A percentile compares a stretch with the other conserved stretches of the same genome.
phyloP scores from a whole-genome alignment of 2,113 vertebrate genomes.

The Phoxinus phoxinus region DNA sequence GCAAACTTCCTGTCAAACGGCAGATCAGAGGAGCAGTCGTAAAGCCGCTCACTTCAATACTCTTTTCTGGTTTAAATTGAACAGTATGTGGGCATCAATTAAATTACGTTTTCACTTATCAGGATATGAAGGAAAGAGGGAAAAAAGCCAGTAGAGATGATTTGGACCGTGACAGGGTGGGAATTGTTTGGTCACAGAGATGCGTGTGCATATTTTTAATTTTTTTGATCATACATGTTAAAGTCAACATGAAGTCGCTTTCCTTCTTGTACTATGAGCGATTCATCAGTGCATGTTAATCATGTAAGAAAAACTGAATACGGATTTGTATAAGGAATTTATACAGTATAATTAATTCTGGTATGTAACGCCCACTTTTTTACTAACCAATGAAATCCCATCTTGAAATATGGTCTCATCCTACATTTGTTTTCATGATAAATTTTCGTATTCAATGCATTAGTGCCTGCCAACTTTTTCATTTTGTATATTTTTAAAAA shows the following conservation, averaged over 20 bases:
- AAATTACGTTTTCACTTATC: slow-evolving; percentile 27
- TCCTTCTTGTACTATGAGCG: not conserved
- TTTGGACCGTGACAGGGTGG: not conserved
- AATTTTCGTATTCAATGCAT: not conserved
- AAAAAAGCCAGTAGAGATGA: not conserved
- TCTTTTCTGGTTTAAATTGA: slow-evolving; percentile 22
- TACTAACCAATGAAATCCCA: not conserved
- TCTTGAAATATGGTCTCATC: not conserved
- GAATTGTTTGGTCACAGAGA: slow-evolving; percentile 1
- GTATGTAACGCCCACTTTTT: not conserved
- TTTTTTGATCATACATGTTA: not conserved
- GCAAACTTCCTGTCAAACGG: slow-evolving; percentile 35
- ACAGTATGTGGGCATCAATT: slow-evolving; percentile 50
- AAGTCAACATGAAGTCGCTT: not conserved
- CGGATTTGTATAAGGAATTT: not conserved
- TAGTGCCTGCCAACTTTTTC: not conserved
- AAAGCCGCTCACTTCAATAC: slow-evolving; percentile 27
- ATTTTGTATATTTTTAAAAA: too few relatives aligned
- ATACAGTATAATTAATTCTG: not conserved
- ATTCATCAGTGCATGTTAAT: not conserved
- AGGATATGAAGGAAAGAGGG: not conserved
- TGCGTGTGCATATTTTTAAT: not conserved
- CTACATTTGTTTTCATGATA: not conserved
- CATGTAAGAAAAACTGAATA: not conserved
- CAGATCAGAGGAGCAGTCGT: slow-evolving; percentile 18